Base-by-base conservation (phyloP, 2,797 vertebrate species). In the Channallabes apus region DNA sequence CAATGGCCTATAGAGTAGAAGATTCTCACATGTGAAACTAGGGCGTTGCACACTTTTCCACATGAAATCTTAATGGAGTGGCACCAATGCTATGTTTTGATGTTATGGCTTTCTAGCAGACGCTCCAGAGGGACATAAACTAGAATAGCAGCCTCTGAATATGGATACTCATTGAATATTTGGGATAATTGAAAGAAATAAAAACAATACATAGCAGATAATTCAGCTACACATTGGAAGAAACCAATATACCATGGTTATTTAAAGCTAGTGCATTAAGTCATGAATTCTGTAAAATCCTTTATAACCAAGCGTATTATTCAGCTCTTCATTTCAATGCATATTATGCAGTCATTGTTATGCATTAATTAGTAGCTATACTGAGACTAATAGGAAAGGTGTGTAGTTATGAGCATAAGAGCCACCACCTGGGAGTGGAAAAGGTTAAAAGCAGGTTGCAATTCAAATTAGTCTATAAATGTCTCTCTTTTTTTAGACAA, bases 21-120 rank as follows among this genome's bases (percentile, higher is more conserved):
- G 56, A 20, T 24, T 27, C 35, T 18, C 56, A 20, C 22, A 62
- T 58, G 51, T 77, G 71, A 76, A 76, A 82, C 46, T 82, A 27
- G 59, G 71, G 5, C 62, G 20, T 68, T 76, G 71, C 35, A 14
- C 46, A 4, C 24, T 82, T 86, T 77, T 67, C 51, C 35, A 35
- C 27, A 78, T 86, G 64, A 82, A 82, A 82, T 69, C 62, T 82
- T 82, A 77, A 86, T 61, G 80, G 35, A 24, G 51, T 76, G 79
- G 29, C 29, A 75, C 17, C 32, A 32, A 67, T 69, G 79, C 41
- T 56, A 75, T 38, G 59, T 81, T 65, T 56, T 85, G 84, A 75
- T 54, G 62, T 29, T 67, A 20, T 29, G 51, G 18, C 51, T 67
- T 67, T 32, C 59, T 75, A 41, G 29, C n/a, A 85, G 68, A 75